phyloP scores from a whole-genome alignment of 2,888 invertebrate genomes.

The Dinocampus coccinellae region DNA sequence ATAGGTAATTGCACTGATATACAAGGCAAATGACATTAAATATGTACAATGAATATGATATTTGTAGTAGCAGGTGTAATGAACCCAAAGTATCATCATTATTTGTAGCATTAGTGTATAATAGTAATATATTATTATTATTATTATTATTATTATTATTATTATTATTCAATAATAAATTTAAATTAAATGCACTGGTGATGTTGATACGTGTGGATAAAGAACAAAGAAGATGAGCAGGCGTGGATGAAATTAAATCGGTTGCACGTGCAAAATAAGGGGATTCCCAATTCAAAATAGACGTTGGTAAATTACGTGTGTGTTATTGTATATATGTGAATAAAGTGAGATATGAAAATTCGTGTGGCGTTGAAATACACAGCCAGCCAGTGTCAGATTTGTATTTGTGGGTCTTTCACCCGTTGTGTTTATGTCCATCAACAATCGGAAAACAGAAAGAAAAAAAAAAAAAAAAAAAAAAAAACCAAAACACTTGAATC shows the following conservation, averaged over 20 bases:
- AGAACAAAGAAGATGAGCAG: constrained; percentile 32
- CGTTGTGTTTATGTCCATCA: background rate
- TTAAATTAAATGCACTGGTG: no score
- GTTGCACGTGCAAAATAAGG: constrained; percentile 23
- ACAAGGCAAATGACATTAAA: background rate
- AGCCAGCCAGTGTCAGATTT: background rate
- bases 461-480: background rate
- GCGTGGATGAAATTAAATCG: constrained; percentile 1
- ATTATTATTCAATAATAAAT: no score
- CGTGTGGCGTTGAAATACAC: background rate
- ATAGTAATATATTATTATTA: no score
- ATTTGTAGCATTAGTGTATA: background rate
- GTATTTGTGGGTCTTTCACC: background rate
- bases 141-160: no score
- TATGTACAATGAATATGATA: background rate
- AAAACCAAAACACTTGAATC: background rate
- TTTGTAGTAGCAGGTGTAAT: constrained; percentile 2
- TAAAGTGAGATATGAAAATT: constrained; percentile 8
- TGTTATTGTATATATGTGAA: background rate
- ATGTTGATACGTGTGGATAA: background rate
- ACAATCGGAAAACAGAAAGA: no score
- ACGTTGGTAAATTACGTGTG: constrained; percentile 17
- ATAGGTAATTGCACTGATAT: background rate
- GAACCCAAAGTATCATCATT: background rate
- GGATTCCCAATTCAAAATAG: constrained; percentile 45